These are phyloP conservation scores for Danaus plexippus DNA, from an alignment of 1,140 invertebrate genomes.

Conservation along the genomic window DNA sequence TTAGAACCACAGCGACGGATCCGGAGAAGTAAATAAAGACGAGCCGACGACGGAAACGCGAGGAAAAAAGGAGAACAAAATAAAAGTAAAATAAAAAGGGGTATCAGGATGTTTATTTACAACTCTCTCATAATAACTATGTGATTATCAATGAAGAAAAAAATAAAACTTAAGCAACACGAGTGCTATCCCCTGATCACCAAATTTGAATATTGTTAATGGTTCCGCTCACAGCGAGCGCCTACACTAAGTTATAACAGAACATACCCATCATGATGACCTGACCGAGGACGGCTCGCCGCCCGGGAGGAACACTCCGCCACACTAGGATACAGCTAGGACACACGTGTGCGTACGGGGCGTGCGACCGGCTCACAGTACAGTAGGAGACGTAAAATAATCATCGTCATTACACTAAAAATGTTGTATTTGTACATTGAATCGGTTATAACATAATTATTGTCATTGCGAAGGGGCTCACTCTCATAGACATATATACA, in stretches of 20 bases:
- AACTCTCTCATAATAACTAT: constrained; percentile 66
- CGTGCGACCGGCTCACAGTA: neutral
- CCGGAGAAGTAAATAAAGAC: constrained; percentile 3
- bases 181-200: constrained; percentile 58
- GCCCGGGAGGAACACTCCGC: constrained; percentile 11
- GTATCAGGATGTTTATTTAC: constrained; percentile 71
- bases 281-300: constrained; percentile 40
- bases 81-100: constrained; percentile 67
- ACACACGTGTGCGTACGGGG: constrained; percentile 15
- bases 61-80: constrained; percentile 34
- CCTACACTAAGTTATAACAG: constrained; percentile 48
- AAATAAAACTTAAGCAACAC: constrained; percentile 49
- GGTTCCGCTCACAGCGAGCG: constrained; percentile 43
- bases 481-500: constrained; percentile 10
- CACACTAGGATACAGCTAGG: too few relatives aligned
- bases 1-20: constrained; percentile 16
- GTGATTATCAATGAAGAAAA: constrained; percentile 62
- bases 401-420: too few relatives aligned
- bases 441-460: constrained; percentile 11
- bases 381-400: too few relatives aligned
- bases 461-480: constrained; percentile 1
- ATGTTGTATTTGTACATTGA: constrained; percentile 32
- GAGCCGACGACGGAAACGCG: constrained; percentile 20
- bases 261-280: constrained; percentile 50
- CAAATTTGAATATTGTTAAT: constrained; percentile 63